These are phyloP conservation scores for Tursiops truncatus DNA, from an alignment of 2,113 vertebrate genomes.

Conservation along the genomic window DNA sequence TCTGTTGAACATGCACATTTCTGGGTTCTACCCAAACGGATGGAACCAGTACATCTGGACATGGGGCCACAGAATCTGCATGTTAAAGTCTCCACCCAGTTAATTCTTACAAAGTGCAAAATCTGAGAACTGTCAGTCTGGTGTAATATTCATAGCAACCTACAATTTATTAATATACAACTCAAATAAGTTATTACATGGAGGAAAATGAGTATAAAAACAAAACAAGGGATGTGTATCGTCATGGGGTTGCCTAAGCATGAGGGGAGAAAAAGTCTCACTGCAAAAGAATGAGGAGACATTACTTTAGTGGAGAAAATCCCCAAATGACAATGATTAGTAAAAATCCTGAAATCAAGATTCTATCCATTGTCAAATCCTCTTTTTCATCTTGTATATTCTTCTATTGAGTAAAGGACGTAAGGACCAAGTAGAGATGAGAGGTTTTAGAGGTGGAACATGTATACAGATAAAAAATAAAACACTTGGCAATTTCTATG, in stretches of 20 bases:
- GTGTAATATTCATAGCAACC: background rate
- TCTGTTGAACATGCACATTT: no score
- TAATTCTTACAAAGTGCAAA: background rate
- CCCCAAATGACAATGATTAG: background rate
- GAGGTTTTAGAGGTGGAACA: background rate
- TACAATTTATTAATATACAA: background rate
- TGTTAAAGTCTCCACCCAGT: background rate
- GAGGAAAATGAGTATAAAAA: background rate
- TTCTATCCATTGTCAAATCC: background rate
- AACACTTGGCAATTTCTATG: background rate
- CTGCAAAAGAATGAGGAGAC: no score
- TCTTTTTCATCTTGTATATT: no score
- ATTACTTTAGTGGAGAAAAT: background rate
- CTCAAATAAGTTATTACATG: no score
- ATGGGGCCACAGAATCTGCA: no score
- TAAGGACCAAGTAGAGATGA: background rate
- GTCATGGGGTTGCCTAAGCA: no score
- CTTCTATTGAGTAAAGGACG: background rate
- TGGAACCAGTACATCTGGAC: accelerated
- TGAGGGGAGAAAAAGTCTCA: background rate
- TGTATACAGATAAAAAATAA: background rate
- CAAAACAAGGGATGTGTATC: background rate
- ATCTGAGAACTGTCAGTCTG: background rate
- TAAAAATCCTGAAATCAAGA: background rate
- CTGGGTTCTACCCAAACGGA: no score